Base-by-base conservation (phyloP, 2,797 vertebrate genomes). In the Selene dorsalis region DNA sequence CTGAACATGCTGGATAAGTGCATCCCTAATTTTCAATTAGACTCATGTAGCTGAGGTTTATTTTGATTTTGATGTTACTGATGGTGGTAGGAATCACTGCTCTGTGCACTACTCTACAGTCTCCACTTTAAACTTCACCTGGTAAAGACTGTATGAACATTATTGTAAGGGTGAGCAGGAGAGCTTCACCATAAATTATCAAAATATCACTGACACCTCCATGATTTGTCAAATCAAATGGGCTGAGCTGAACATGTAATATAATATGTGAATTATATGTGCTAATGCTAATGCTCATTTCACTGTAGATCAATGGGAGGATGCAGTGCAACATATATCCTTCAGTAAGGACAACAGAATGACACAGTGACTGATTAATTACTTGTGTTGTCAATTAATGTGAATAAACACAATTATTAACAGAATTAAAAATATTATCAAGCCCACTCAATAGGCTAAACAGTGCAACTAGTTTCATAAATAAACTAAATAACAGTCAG, bases 131-230 rank as follows among this genome's bases (percentile, higher is more conserved):
- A 63, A 48, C 39, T 41, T 53, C 2, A 55, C 67, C 67, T 52
- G n/a, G 32, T n/a, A n/a, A n/a, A n/a, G 30, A 64, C 59, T 55
- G 52, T 73, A 41, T 17, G 11, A 50, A 69, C 43, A 62, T 55
- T 0, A 56, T 57, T 26, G 9, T 35, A 35, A 11, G 16, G 20
- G 3, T 56, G 18, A 20, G 35, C 28, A 20, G 38, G 13, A 6
- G 16, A 1, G 10, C 0, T 14, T 16, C 13, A 43, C 14, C 32
- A 35, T 35, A 35, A 9, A 35, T 35, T 7, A 35, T 9, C 16
- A 50, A 65, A 41, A n/a, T 22, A 35, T 50, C 4, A 48, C 32
- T 30, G 22, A 35, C 6, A 22, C 13, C 2, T 3, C 26, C 6
- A 17, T 26, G 24, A 59, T 52, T 6, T 38, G n/a, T 60, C 1